Percentiles rank a stretch among this genome's conserved stretches.
These are phyloP conservation scores for Polylopha cassiicola DNA, from an alignment of 2,888 invertebrate species.

Conservation along the genomic window DNA sequence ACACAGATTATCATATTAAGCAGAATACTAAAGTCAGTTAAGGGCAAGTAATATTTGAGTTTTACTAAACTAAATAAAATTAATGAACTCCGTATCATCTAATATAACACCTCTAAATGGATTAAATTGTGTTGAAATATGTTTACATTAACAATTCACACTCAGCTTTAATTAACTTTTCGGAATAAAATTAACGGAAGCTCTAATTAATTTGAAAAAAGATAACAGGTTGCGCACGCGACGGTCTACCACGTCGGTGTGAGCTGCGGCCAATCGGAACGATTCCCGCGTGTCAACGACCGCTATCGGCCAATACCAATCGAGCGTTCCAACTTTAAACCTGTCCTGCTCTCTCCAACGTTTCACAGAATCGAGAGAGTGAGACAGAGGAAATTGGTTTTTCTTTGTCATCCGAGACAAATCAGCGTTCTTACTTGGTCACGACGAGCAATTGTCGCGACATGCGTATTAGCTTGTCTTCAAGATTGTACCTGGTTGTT, in stretches of 20 bases:
- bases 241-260: conserved; percentile 25
- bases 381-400: too few species aligned
- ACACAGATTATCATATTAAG: too few species aligned
- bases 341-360: conserved; percentile 39
- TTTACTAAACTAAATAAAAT: too few species aligned
- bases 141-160: too few species aligned
- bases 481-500: conserved; percentile 7
- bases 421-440: conserved; percentile 53
- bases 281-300: conserved; percentile 56
- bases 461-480: conserved; percentile 13
- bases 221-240: conserved; percentile 30
- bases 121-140: too few species aligned
- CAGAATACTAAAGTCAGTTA: too few species aligned
- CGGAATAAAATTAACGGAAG: conserved; percentile 19
- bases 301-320: conserved; percentile 49
- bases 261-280: conserved; percentile 31
- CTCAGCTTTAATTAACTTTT: too few species aligned
- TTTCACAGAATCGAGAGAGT: too few species aligned
- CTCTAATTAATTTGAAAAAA: conserved; percentile 23
- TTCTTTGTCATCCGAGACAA: conserved; percentile 65
- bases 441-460: conserved; percentile 31
- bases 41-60: too few species aligned
- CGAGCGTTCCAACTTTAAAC: conserved; percentile 45
- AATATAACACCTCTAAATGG: too few species aligned
- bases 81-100: too few species aligned